Percentiles rank a stretch among this genome's conserved stretches.
Conservation (phyloP, 2,797 vertebrate genomes). For the Melanogrammus aeglefinus region DNA sequence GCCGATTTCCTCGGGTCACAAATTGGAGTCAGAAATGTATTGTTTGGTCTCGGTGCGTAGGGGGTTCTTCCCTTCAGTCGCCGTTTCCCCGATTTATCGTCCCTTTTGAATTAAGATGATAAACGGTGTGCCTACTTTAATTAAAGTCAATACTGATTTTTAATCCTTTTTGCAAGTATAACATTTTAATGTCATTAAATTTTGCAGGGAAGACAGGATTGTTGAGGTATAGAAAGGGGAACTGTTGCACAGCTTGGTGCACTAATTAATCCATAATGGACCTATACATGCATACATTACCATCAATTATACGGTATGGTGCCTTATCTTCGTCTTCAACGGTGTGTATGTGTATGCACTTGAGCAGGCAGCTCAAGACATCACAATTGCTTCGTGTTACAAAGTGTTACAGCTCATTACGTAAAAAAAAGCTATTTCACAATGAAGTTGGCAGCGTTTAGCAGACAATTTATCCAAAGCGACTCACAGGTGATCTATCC, state of each 20-base stretch:
- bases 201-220: not conserved
- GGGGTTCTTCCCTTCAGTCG: not conserved
- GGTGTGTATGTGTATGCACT: not conserved
- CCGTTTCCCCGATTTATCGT: not conserved
- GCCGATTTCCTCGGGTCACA: constrained; percentile 2
- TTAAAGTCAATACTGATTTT: not conserved
- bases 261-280: not conserved
- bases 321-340: not conserved
- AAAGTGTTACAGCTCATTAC: not conserved
- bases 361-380: not conserved
- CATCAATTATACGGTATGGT: not conserved
- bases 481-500: too few species aligned
- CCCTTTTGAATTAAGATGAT: not conserved
- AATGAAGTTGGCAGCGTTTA: not conserved
- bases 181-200: not conserved
- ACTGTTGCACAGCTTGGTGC: not conserved
- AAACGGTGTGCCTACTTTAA: not conserved
- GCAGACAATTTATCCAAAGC: not conserved
- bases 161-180: not conserved
- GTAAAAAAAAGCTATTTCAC: not conserved
- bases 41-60: not conserved
- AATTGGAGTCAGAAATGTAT: constrained; percentile 9
- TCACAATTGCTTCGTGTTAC: not conserved
- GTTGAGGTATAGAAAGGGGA: not conserved
- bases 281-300: not conserved